Conservation (phyloP, 2,888 invertebrate species). For the Tethea ocularis region DNA sequence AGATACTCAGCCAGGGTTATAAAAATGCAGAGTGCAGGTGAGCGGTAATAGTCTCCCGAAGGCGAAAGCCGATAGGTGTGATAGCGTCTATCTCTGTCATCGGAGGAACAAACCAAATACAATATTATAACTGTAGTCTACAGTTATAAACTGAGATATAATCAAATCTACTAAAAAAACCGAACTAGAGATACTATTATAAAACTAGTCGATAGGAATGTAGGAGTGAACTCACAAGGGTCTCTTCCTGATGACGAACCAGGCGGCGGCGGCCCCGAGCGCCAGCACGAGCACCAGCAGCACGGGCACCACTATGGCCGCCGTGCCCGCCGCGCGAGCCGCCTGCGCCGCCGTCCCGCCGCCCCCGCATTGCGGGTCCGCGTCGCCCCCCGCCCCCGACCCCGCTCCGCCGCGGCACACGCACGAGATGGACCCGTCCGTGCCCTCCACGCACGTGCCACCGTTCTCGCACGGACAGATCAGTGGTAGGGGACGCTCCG, state of each 20-base stretch:
- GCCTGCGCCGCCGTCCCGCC: conserved; percentile 81
- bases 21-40: too few species aligned
- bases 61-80: too few species aligned
- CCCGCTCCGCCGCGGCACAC: conserved; percentile 84
- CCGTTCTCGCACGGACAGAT: conserved; percentile 95
- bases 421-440: conserved; percentile 85
- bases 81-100: too few species aligned
- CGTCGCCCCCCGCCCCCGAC: too few species aligned
- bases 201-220: too few species aligned
- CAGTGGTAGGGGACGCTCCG: conserved; percentile 88
- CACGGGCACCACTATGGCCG: conserved; percentile 92
- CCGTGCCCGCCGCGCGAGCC: conserved; percentile 81
- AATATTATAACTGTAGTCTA: too few species aligned
- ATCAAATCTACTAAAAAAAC: too few species aligned
- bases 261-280: conserved; percentile 89
- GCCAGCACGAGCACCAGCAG: conserved; percentile 90
- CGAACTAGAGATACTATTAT: too few species aligned
- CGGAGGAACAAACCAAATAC: too few species aligned
- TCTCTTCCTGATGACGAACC: conserved; percentile 91
- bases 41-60: too few species aligned
- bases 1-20: too few species aligned
- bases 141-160: too few species aligned
- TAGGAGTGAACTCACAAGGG: conserved; percentile 89
- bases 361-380: conserved; percentile 87
- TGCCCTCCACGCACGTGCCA: conserved; percentile 86